These are phyloP conservation scores for Syngnathoides biaculeatus DNA, from an alignment of 2,113 vertebrate genomes.

Conservation along the genomic window DNA sequence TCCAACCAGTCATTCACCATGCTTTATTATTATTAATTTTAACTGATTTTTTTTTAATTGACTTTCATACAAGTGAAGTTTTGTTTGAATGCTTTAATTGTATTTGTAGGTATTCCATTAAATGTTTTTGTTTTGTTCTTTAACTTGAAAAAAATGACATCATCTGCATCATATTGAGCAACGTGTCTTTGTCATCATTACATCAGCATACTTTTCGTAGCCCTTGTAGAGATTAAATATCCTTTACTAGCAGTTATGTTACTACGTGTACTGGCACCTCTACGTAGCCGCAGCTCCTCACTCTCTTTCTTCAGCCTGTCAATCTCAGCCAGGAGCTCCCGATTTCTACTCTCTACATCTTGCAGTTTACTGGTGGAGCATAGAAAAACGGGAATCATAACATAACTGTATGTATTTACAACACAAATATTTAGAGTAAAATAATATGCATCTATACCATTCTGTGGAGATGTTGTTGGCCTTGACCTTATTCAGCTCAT, in stretches of 20 bases:
- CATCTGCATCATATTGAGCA: constrained; percentile 1
- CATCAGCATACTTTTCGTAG: background rate
- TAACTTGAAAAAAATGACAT: background rate
- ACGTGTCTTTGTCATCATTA: constrained; percentile 3
- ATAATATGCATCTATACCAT: constrained; percentile 73
- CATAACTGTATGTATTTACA: background rate
- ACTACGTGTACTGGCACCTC: constrained; percentile 73
- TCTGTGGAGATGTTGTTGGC: constrained; percentile 90
- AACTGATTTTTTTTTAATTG: too few relatives aligned
- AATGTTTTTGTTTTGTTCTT: background rate
- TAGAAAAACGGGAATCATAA: constrained; percentile 1
- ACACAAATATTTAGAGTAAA: background rate
- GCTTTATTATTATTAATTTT: background rate
- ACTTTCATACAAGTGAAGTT: background rate
- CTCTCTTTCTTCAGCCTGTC: constrained; percentile 92
- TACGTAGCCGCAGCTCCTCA: constrained; percentile 88
- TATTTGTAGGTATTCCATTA: background rate
- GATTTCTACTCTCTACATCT: constrained; percentile 89
- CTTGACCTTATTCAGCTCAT: constrained; percentile 95
- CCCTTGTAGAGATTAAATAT: background rate
- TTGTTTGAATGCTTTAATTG: background rate
- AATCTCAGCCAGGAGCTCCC: constrained; percentile 87
- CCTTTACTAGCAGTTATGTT: background rate
- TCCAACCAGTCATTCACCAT: too few relatives aligned
- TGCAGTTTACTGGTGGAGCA: constrained; percentile 85